Base-by-base conservation (phyloP, 1,140 invertebrate species). In the Drosophila ogumai region DNA sequence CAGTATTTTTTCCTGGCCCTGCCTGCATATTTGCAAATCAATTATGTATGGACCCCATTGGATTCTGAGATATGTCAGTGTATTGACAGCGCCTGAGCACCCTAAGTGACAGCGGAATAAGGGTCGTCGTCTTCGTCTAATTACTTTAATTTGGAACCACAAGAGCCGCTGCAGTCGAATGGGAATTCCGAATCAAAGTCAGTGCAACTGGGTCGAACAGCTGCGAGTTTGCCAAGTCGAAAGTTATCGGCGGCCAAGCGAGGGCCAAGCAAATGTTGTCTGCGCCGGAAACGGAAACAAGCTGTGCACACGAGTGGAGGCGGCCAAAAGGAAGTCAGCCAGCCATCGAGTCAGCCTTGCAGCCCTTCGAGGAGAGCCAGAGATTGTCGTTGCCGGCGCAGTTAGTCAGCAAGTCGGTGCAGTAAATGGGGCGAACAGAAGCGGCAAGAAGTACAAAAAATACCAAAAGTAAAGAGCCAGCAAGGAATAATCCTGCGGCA, bases 241-340 rank as follows among this genome's bases (percentile, higher is more conserved):
- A 60, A 75, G 52, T 75, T 77, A 75, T 75, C 74, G 79, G 80
- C 65, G 66, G 61, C 61, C 72, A 67, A 66, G 66, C 72, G 50
- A 41, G 64, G 77, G 81, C 81, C 78, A 74, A 64, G 82, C 50
- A 87, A 88, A 79, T 79, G 67, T 72, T 88, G 84, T 86, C 82
- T 86, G 79, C 60, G 34, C 84, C 79, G 82, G 82, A 86, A 87
- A 54, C 84, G 82, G 82, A 86, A 88, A 79, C 75, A 88, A 82
- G 75, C 76, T 82, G 69, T 88, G 84, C 82, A 86, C 79, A 86
- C 77, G 86, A 86, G 82, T 82, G 58, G 59, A 65, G 66, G 85
- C 72, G 73, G 73, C 60, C 71, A 78, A 77, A 84, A 85, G 82
- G 82, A 85, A 82, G 52, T 73, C 25, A 64, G 58, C 58, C 79